Conservation (phyloP, 2,113 vertebrate species). For the Onychostoma macrolepis region DNA sequence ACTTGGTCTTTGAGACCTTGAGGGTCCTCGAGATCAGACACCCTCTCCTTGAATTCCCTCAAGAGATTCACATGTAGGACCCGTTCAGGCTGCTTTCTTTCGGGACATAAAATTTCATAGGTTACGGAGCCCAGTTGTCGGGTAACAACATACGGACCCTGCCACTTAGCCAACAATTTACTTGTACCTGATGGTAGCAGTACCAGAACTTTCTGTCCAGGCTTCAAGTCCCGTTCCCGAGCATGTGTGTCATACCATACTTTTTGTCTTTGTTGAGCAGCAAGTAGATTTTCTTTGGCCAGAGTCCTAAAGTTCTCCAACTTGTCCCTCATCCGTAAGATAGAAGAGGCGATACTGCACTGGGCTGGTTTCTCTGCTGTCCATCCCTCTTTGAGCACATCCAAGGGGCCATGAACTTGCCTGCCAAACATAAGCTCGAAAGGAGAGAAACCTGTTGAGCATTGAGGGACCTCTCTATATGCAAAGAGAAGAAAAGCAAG, state of each 20-base stretch:
- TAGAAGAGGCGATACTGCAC: background rate
- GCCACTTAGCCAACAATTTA: background rate
- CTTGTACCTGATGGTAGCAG: background rate
- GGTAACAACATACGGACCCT: background rate
- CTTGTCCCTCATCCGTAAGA: background rate
- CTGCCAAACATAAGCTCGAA: background rate
- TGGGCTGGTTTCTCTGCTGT: background rate
- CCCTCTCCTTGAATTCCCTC: background rate
- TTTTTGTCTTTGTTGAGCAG: too few relatives aligned
- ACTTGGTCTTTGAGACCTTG: background rate
- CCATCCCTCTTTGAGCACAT: background rate
- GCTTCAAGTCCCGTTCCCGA: background rate
- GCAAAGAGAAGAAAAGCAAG: background rate
- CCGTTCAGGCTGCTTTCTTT: background rate
- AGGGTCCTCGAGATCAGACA: background rate
- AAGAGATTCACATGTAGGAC: background rate
- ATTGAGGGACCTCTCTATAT: background rate
- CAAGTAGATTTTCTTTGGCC: background rate
- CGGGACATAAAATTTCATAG: background rate
- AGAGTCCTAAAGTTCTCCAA: background rate
- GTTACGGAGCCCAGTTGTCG: background rate
- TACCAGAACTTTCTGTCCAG: background rate
- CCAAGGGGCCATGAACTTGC: background rate
- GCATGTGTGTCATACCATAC: too few relatives aligned
- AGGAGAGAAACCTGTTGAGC: too few relatives aligned